A percentile compares a stretch with the other conserved stretches of the same genome.
phyloP scores from a whole-genome alignment of 2,797 vertebrate genomes.

The Thamnophis elegans region DNA sequence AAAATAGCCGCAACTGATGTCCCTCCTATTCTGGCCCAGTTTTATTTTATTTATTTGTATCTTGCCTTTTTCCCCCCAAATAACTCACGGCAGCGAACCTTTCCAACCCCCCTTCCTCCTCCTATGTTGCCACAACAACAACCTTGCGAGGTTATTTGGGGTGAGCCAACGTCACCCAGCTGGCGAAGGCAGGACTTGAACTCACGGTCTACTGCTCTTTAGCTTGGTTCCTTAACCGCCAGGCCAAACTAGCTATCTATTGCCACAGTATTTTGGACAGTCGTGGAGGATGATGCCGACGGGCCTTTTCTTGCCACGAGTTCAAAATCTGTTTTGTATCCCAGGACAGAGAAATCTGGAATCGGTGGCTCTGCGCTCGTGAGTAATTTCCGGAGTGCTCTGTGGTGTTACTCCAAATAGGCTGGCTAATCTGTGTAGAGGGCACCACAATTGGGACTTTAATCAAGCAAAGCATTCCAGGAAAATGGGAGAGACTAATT shows the following conservation, averaged over 20 bases:
- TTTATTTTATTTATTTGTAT: neutral
- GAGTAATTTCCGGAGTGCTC: no score
- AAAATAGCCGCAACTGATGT: neutral
- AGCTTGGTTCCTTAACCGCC: neutral
- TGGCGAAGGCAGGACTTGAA: neutral
- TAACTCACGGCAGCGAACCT: neutral
- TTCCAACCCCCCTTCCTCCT: no score
- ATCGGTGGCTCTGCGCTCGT: neutral
- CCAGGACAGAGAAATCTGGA: neutral
- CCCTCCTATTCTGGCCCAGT: neutral
- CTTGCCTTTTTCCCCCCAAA: neutral
- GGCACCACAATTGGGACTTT: neutral
- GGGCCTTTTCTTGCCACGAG: neutral
- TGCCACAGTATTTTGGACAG: neutral
- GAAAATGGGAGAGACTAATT: neutral
- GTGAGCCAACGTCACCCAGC: neutral
- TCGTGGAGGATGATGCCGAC: neutral
- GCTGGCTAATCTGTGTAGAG: neutral
- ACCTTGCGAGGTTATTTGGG: neutral
- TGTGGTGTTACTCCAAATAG: neutral
- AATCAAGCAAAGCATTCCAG: neutral
- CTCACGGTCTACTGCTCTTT: neutral
- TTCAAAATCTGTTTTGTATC: neutral
- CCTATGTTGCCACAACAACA: neutral
- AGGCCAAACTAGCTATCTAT: neutral